These are phyloP conservation scores for Melanerpes formicivorus DNA, from an alignment of 2,113 vertebrate genomes.

Conservation along the genomic window DNA sequence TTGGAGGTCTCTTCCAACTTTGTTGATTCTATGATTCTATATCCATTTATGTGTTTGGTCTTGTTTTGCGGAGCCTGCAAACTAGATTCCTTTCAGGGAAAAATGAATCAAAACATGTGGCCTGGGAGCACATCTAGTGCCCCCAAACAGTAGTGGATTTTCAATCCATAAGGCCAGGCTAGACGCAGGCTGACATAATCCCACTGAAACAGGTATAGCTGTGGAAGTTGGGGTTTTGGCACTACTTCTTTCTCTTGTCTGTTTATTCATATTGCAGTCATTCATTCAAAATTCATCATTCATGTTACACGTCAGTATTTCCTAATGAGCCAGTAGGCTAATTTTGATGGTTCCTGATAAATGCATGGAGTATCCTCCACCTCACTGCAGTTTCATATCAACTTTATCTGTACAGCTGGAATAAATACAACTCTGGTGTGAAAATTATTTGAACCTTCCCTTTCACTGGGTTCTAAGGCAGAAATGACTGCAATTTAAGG, in stretches of 20 bases:
- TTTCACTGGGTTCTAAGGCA: neutral
- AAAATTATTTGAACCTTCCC: neutral
- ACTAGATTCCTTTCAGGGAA: neutral
- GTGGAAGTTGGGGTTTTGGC: neutral
- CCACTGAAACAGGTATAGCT: neutral
- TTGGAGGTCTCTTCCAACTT: too few relatives aligned
- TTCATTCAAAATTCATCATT: neutral
- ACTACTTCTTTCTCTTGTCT: neutral
- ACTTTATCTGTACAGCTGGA: neutral
- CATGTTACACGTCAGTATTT: neutral
- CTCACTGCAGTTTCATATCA: neutral
- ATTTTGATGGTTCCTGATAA: neutral
- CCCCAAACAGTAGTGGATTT: neutral
- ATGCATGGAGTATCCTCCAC: neutral
- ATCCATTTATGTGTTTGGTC: neutral
- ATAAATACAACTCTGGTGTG: neutral
- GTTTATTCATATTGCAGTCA: neutral
- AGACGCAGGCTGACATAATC: neutral
- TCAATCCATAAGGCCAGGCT: fast-evolving
- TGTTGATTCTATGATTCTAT: too few relatives aligned
- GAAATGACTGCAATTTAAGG: neutral
- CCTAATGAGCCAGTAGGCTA: neutral
- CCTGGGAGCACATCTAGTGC: neutral
- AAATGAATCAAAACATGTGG: neutral
- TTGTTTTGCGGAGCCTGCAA: neutral